Evolutionary conservation across 2,113 vertebrate species (phyloP).

Genomic region (Laticauda laticaudata): DNA sequence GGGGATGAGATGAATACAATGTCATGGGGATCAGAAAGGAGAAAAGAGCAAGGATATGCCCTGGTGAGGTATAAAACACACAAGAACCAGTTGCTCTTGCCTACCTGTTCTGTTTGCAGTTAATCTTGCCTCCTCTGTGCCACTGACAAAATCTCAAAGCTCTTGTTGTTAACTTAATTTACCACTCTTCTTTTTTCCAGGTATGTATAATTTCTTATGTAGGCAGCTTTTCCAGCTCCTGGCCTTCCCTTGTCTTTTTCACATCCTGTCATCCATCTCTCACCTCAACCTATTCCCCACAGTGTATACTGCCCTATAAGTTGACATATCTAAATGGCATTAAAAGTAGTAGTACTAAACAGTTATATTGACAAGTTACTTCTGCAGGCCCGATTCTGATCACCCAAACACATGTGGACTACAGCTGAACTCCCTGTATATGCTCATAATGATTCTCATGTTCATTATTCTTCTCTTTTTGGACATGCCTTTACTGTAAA

Average conservation of each 20-base stretch:
- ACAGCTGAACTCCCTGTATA: background rate
- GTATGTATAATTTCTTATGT: background rate
- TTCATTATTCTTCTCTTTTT: background rate
- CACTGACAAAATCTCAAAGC: background rate
- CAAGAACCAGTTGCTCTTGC: background rate
- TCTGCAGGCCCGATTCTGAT: background rate
- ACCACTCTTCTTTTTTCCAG: background rate
- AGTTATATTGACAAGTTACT: background rate
- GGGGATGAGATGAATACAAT: background rate
- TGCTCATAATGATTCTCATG: background rate
- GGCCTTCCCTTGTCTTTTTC: background rate
- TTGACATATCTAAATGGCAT: background rate
- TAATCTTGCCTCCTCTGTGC: background rate
- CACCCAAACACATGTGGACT: background rate
- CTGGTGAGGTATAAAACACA: background rate
- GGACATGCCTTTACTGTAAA: background rate
- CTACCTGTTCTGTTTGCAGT: background rate
- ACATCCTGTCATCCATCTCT: background rate
- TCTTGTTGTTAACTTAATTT: background rate
- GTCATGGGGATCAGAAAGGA: background rate
- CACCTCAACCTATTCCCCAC: background rate
- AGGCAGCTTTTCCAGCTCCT: background rate
- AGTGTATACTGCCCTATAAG: background rate
- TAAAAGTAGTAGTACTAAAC: background rate
- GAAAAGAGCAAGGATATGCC: background rate